Evolutionary conservation across 2,113 vertebrate genomes (phyloP), one percentile per base, ranked within the genome.

Genomic region (Coryphaenoides rupestris): DNA sequence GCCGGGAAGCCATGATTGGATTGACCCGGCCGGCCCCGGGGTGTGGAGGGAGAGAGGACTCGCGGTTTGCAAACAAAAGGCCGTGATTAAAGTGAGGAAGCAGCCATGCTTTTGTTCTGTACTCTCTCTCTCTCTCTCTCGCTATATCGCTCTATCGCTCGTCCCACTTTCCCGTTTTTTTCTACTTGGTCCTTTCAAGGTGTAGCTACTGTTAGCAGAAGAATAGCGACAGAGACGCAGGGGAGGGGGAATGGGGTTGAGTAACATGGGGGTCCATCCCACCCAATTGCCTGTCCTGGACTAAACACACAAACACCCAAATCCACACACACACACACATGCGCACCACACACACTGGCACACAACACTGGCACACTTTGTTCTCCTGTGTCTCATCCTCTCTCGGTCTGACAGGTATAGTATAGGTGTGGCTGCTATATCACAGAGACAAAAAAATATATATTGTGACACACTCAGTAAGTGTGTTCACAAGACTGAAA

Each of bases 41-140:
- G 62, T 66, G 62, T 60, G 61, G 61, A 58, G 47, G 22, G 66
- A 66, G 64, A 67, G 65, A 53, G 69, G 63, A 52, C 56, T 65
- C 63, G 62, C 69, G 69, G 60, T 40, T 40, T 40, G 33, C 72
- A 84, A 81, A 79, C 78, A 81, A 74, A 66, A 71, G 53, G 12
- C 28, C 22, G 74, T 81, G 78, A 86, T 79, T 83, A 80, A 73
- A 79, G 72, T 81, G 74, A 81, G 77, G 60, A 70, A 72, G 74
- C 74, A 72, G 74, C 74, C 72, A 69, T 58, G 61, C 53, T 64
- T 45, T 28, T 5, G 26, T 17, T n/a, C 22, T 17, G 15, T n/a
- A 15, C 4, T 58, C 13, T 28, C 6, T 24, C 40, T 24, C 13
- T 47, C 19, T 60, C 16, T 49, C 15, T 26, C 62, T 13, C 6